A percentile compares a stretch with the other conserved stretches of the same genome.
Conservation (phyloP, 2,113 vertebrate genomes). For the Lophius piscatorius region DNA sequence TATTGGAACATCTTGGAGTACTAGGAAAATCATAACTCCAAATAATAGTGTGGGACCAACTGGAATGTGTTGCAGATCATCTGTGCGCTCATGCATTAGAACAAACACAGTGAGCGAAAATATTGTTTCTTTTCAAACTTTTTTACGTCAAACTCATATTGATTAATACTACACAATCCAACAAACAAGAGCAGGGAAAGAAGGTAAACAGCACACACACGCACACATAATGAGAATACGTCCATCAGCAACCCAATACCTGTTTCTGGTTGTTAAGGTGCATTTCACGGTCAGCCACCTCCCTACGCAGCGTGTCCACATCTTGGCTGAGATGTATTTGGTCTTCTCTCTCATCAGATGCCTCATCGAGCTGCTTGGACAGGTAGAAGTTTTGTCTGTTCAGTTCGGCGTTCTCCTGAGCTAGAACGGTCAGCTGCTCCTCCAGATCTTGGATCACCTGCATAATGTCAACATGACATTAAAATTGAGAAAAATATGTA, state of each 20-base stretch:
- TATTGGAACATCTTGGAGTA: no score
- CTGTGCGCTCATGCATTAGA: no score
- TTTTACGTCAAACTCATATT: no score
- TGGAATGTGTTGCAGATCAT: no score
- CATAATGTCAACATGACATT: slow-evolving; percentile 1
- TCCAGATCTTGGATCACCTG: slow-evolving; percentile 98
- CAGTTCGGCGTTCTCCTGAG: slow-evolving; percentile 94
- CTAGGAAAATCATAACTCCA: no score
- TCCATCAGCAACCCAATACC: slow-evolving; percentile 48
- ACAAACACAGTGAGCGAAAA: no score
- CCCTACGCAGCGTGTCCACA: slow-evolving; percentile 90
- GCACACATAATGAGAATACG: not conserved
- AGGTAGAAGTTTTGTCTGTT: slow-evolving; percentile 98
- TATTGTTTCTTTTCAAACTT: no score
- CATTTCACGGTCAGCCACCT: slow-evolving; percentile 97
- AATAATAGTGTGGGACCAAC: no score
- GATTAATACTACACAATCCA: no score
- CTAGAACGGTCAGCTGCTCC: slow-evolving; percentile 94
- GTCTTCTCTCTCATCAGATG: slow-evolving; percentile 88
- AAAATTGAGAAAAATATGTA: not conserved
- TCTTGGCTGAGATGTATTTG: slow-evolving; percentile 88
- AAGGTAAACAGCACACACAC: not conserved
- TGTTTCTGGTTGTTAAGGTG: slow-evolving; percentile 99
- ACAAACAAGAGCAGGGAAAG: not conserved
- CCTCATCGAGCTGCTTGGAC: slow-evolving; percentile 93